These are phyloP conservation scores for Chitala chitala DNA, from an alignment of 2,113 vertebrate species.

Conservation along the genomic window DNA sequence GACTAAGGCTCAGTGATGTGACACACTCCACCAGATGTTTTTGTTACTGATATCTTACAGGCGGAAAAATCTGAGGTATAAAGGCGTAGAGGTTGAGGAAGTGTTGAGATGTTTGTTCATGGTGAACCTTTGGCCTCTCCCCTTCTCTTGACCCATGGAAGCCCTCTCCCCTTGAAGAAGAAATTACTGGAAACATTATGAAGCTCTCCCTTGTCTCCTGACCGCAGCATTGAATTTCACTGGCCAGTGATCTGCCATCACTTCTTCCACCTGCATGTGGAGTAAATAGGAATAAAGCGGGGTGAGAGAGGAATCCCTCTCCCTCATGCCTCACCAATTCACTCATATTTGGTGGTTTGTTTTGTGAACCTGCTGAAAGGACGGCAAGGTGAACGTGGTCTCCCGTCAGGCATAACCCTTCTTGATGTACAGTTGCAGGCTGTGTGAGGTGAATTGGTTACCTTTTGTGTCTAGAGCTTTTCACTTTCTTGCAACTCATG, in stretches of 20 bases:
- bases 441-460: constrained; percentile 33
- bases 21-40: too few species aligned
- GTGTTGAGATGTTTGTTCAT: too few species aligned
- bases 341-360: neutral
- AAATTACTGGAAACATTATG: constrained; percentile 44
- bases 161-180: constrained; percentile 35
- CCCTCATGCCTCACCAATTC: neutral
- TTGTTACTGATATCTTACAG: too few species aligned
- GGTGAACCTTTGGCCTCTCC: too few species aligned
- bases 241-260: constrained; percentile 37
- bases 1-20: too few species aligned
- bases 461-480: constrained; percentile 17
- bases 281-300: neutral
- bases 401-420: neutral
- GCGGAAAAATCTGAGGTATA: too few species aligned
- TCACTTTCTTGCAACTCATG: neutral
- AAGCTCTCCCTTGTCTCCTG: constrained; percentile 39
- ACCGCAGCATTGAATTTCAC: constrained; percentile 42
- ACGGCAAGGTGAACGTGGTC: neutral
- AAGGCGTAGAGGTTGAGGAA: too few species aligned
- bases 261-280: neutral
- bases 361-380: neutral
- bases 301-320: neutral
- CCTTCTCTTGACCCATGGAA: neutral
- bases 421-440: neutral